phyloP scores from a whole-genome alignment of 2,797 vertebrate genomes.

The Zalophus californianus region DNA sequence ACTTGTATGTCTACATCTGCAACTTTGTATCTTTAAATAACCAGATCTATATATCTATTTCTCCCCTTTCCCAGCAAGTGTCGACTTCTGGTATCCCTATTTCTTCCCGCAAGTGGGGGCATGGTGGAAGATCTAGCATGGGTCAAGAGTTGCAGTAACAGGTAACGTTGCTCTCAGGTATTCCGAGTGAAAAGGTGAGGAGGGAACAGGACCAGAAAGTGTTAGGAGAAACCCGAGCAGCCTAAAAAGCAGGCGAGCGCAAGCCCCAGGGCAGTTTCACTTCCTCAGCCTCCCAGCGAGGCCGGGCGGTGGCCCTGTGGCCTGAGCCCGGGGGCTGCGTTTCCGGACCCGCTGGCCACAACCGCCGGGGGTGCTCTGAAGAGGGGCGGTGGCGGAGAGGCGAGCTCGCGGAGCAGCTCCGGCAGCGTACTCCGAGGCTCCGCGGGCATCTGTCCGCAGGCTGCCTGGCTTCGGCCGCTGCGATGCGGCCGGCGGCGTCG shows the following conservation, averaged over 20 bases:
- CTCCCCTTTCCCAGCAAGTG: not conserved
- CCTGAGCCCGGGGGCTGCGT: not conserved
- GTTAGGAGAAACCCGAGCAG: not conserved
- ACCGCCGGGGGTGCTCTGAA: not conserved
- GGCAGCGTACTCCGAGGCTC: not conserved
- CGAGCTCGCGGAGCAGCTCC: not conserved
- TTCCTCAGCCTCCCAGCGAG: conserved; percentile 57
- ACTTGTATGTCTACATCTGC: not conserved
- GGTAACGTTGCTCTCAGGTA: not conserved
- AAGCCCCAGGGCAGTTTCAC: conserved; percentile 68
- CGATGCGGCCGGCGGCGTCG: not conserved
- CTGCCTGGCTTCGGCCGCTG: not conserved
- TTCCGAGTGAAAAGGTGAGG: not conserved
- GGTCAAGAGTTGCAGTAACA: not conserved
- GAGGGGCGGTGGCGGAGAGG: fast-evolving
- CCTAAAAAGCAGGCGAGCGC: not conserved
- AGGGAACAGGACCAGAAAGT: not conserved
- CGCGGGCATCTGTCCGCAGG: no score
- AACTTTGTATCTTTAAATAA: not conserved
- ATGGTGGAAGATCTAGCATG: not conserved
- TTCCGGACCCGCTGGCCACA: not conserved
- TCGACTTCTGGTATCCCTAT: not conserved
- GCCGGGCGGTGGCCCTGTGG: not conserved
- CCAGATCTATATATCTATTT: not conserved
- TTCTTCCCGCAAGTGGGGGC: not conserved